Evolutionary conservation across 2,888 invertebrate species (phyloP).

Genomic region (Drosophila longiperda): DNA sequence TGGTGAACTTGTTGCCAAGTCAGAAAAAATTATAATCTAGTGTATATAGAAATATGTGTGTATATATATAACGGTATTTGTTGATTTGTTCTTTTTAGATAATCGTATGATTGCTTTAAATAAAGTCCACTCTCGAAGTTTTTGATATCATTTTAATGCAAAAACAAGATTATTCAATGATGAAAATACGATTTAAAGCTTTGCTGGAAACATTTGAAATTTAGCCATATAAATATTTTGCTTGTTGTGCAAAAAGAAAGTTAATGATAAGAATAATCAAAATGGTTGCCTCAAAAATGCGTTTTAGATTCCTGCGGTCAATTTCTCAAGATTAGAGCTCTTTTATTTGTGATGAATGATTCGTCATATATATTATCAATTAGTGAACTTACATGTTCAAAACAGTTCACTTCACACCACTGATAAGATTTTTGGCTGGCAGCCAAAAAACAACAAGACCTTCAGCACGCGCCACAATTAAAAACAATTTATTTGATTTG

Average conservation of each 20-base stretch:
- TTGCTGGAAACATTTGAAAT: background rate
- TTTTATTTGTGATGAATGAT: constrained; percentile 10
- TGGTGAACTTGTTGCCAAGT: constrained; percentile 42
- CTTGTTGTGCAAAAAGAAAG: constrained; percentile 7
- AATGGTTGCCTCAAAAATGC: constrained; percentile 47
- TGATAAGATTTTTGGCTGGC: constrained; percentile 36
- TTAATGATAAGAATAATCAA: constrained; percentile 6
- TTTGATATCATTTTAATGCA: background rate
- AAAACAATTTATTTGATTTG: constrained; percentile 19
- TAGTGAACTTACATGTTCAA: constrained; percentile 63
- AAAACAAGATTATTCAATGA: constrained; percentile 3
- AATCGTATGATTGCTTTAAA: constrained; percentile 35
- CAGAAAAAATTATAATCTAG: constrained; percentile 25
- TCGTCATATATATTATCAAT: constrained; percentile 63
- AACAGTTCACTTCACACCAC: constrained; percentile 58
- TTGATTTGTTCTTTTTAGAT: constrained; percentile 46
- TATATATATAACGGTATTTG: constrained; percentile 20
- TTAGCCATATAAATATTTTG: background rate
- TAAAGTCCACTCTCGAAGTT: constrained; percentile 32
- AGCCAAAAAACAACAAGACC: constrained; percentile 11
- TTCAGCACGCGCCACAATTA: constrained; percentile 46
- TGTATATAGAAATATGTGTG: constrained; percentile 9
- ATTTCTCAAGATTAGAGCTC: constrained; percentile 27
- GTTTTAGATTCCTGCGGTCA: constrained; percentile 50
- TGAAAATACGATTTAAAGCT: background rate